Evolutionary conservation across 2,797 vertebrate species (phyloP).

Genomic region (Lycodopsis pacificus): DNA sequence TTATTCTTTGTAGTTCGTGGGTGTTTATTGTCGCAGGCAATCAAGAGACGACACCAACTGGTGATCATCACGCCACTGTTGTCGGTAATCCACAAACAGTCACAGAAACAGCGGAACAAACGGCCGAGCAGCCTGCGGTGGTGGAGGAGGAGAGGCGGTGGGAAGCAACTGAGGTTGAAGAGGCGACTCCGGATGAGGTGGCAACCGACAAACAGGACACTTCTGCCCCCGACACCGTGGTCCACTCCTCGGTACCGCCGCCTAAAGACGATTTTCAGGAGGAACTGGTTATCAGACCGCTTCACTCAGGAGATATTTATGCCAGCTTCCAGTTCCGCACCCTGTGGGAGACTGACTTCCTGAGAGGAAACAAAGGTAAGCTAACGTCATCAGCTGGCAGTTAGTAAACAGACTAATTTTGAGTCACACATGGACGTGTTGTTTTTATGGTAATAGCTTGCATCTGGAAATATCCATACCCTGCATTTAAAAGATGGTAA

Average conservation of each 20-base stretch:
- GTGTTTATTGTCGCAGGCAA: constrained; percentile 12
- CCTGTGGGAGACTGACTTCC: constrained; percentile 90
- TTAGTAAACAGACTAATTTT: neutral
- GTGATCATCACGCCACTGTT: neutral
- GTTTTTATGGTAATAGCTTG: too few species aligned
- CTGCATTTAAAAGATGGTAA: too few species aligned
- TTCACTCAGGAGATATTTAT: constrained; percentile 91
- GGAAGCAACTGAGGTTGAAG: constrained; percentile 63
- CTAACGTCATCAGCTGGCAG: constrained; percentile 15
- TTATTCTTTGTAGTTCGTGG: constrained; percentile 46
- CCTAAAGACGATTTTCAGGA: constrained; percentile 88
- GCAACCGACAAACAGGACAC: neutral
- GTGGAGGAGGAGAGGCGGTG: constrained; percentile 57
- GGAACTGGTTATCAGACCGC: constrained; percentile 92
- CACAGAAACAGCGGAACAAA: constrained; percentile 7
- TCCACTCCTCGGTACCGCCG: neutral
- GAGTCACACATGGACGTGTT: neutral
- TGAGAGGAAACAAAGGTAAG: constrained; percentile 84
- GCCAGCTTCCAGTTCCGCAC: constrained; percentile 96
- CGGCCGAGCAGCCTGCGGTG: constrained; percentile 18
- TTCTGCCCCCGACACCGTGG: neutral
- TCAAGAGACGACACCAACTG: constrained; percentile 22
- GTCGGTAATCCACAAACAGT: neutral
- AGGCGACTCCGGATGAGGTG: constrained; percentile 14
- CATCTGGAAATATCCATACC: neutral